These are phyloP conservation scores for Tragelaphus scriptus DNA, from an alignment of 2,113 vertebrate genomes.

Conservation along the genomic window DNA sequence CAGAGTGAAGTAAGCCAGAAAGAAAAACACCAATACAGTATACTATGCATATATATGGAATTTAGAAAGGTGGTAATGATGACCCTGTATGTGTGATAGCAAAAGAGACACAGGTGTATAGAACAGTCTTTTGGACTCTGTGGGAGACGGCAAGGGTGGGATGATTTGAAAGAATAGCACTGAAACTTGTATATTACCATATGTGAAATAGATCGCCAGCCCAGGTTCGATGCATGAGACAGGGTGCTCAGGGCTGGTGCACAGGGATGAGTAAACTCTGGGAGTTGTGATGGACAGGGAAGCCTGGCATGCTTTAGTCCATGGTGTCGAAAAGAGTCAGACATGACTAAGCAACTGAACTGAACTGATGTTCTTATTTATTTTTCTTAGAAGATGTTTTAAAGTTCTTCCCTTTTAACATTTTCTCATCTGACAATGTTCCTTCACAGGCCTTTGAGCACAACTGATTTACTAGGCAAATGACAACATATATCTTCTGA, in stretches of 20 bases:
- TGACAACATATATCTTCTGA: not conserved
- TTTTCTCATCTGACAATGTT: not conserved
- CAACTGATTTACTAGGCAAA: not conserved
- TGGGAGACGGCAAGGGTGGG: not conserved
- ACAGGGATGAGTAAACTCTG: not conserved
- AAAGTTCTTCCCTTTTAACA: not conserved
- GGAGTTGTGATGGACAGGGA: not conserved
- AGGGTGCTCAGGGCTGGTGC: not conserved
- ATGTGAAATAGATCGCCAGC: rapidly evolving
- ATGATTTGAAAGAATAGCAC: too few relatives aligned
- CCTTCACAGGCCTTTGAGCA: not conserved
- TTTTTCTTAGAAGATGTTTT: not conserved
- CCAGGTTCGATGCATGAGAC: not conserved
- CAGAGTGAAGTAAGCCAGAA: too few relatives aligned
- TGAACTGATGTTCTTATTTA: not conserved
- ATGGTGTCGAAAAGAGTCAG: not conserved
- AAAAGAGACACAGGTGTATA: not conserved
- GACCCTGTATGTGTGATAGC: not conserved
- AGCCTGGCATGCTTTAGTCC: not conserved
- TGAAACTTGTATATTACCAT: too few relatives aligned
- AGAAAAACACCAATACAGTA: too few relatives aligned
- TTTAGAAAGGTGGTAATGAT: not conserved
- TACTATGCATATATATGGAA: not conserved
- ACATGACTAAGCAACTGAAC: not conserved
- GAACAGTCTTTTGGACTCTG: not conserved